Evolutionary conservation across 2,797 vertebrate genomes (phyloP).

Genomic region (Hoplostethus atlanticus): DNA sequence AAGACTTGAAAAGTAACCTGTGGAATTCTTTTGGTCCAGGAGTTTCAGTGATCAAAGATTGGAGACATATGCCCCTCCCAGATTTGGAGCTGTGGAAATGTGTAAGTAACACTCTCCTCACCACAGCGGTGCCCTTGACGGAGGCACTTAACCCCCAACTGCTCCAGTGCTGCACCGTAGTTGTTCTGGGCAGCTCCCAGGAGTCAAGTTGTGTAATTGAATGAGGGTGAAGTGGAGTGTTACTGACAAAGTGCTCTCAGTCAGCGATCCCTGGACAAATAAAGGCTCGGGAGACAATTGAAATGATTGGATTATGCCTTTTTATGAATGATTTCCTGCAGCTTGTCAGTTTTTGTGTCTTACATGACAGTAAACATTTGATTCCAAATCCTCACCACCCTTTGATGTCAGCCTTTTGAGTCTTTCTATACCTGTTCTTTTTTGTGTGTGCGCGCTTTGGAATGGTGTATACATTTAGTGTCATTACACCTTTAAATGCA

Average conservation of each 20-base stretch:
- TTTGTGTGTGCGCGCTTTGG: too few species aligned
- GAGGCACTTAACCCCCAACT: slow-evolving; percentile 62
- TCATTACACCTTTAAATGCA: too few species aligned
- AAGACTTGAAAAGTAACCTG: slow-evolving; percentile 17
- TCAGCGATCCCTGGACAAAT: slow-evolving; percentile 31
- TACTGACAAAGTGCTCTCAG: slow-evolving; percentile 21
- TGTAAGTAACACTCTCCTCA: slow-evolving; percentile 33
- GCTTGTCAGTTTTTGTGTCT: too few species aligned
- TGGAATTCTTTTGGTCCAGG: slow-evolving; percentile 16
- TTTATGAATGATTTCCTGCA: too few species aligned
- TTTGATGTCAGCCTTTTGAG: too few species aligned
- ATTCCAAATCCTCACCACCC: too few species aligned
- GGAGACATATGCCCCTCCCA: slow-evolving; percentile 5
- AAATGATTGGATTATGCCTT: too few species aligned
- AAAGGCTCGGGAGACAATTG: slow-evolving; percentile 11
- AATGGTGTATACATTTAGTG: too few species aligned
- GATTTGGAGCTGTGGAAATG: neutral
- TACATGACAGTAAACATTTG: too few species aligned
- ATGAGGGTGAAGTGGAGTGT: slow-evolving; percentile 18
- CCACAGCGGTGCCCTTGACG: slow-evolving; percentile 57
- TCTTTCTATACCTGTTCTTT: too few species aligned
- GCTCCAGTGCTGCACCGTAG: slow-evolving; percentile 52
- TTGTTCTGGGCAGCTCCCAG: slow-evolving; percentile 47
- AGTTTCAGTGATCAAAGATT: neutral
- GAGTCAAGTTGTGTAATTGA: slow-evolving; percentile 65